Evolutionary conservation across 2,797 vertebrate species (phyloP).

Genomic region (Pelodytes ibericus): DNA sequence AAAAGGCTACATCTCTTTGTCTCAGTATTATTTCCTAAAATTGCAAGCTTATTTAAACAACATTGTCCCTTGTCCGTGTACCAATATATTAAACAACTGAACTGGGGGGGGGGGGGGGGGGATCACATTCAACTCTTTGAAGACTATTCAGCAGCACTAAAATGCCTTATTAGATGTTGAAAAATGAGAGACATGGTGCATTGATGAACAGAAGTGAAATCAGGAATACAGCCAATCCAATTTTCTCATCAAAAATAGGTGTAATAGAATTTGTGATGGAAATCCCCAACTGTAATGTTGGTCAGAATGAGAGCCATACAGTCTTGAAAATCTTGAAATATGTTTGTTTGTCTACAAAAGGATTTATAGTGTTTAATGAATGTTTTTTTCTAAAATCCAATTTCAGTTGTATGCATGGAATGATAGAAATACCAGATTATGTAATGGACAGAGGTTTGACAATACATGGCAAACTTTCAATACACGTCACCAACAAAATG

Average conservation of each 20-base stretch:
- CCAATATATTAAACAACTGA: slow-evolving; percentile 20
- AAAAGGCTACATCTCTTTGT: background rate
- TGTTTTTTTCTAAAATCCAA: slow-evolving; percentile 31
- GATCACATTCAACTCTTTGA: slow-evolving; percentile 42
- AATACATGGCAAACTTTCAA: no score
- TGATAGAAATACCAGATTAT: slow-evolving; percentile 11
- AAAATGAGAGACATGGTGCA: slow-evolving; percentile 36
- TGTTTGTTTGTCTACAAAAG: slow-evolving; percentile 30
- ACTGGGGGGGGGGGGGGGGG: background rate
- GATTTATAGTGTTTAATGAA: slow-evolving; percentile 37
- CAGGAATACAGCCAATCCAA: slow-evolving; percentile 38
- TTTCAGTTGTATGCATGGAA: slow-evolving; percentile 27
- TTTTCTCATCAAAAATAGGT: slow-evolving; percentile 54
- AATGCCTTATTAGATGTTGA: slow-evolving; percentile 48
- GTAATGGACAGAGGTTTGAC: background rate
- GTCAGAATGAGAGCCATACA: slow-evolving; percentile 30
- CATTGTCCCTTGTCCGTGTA: slow-evolving; percentile 14
- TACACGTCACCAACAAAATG: no score
- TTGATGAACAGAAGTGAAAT: slow-evolving; percentile 44
- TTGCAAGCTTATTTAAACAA: background rate
- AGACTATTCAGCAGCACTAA: slow-evolving; percentile 30
- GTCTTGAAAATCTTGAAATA: slow-evolving; percentile 30
- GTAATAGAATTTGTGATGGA: slow-evolving; percentile 48
- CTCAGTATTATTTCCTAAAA: background rate
- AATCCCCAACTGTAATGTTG: slow-evolving; percentile 35